These are phyloP conservation scores for Aeoliscus strigatus DNA, from an alignment of 2,797 vertebrate genomes.

Conservation along the genomic window DNA sequence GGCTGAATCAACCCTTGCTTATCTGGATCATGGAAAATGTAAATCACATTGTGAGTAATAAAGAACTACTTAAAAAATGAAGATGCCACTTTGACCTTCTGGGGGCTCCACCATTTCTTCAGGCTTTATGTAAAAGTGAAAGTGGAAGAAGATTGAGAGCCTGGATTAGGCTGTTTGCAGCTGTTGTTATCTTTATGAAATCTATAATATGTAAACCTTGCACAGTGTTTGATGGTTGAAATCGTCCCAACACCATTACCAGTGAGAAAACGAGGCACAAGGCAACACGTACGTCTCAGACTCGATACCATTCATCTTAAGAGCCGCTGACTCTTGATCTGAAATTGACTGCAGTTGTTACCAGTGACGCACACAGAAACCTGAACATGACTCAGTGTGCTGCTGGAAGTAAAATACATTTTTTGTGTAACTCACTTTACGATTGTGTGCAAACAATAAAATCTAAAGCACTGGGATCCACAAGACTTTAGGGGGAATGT, in stretches of 20 bases:
- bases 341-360: conserved; percentile 57
- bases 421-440: conserved; percentile 15
- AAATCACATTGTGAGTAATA: too few species aligned
- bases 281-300: conserved; percentile 39
- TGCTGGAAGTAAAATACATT: conserved; percentile 51
- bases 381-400: conserved; percentile 62
- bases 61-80: too few species aligned
- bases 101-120: too few species aligned
- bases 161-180: neutral
- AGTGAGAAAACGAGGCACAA: conserved; percentile 23
- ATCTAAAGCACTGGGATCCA: conserved; percentile 19
- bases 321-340: conserved; percentile 35
- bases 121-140: conserved; percentile 2
- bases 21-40: neutral
- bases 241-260: conserved; percentile 29
- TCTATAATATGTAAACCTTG: conserved; percentile 8
- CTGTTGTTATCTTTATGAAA: conserved; percentile 1
- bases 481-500: conserved; percentile 14
- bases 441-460: conserved; percentile 21
- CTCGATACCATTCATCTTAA: conserved; percentile 47
- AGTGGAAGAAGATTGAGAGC: neutral
- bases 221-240: conserved; percentile 19
- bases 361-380: conserved; percentile 43
- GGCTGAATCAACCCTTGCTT: neutral
- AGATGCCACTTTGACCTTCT: too few species aligned